Evolutionary conservation across 2,888 invertebrate genomes (phyloP).

Genomic region (Hoplodrina ambigua): DNA sequence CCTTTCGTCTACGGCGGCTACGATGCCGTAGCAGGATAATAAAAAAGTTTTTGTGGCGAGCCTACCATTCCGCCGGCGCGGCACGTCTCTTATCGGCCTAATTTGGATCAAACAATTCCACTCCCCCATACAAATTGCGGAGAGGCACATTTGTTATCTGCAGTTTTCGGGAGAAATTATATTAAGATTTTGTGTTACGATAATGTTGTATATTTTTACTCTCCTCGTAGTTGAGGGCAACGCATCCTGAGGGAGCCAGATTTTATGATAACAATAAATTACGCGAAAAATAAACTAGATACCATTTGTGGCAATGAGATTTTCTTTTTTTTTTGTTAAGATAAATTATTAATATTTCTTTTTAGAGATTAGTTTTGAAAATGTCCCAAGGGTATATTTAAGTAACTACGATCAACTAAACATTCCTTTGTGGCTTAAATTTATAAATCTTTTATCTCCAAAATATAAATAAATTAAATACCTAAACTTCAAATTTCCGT

Average conservation of each 20-base stretch:
- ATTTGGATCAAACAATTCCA: conserved; percentile 88
- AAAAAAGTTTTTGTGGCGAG: conserved; percentile 80
- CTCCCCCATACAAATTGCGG: conserved; percentile 84
- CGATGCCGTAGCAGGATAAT: conserved; percentile 73
- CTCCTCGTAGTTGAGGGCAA: conserved; percentile 72
- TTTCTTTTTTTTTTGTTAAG: conserved; percentile 68
- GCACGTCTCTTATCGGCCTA: conserved; percentile 86
- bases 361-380: conserved; percentile 23
- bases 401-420: conserved; percentile 17
- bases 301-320: conserved; percentile 76
- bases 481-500: neutral
- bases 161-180: conserved; percentile 87
- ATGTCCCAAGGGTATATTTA: conserved; percentile 30
- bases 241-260: conserved; percentile 76
- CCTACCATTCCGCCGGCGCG: conserved; percentile 74
- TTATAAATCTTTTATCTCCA: neutral
- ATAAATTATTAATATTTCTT: conserved; percentile 49
- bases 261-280: conserved; percentile 85
- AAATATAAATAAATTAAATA: conserved; percentile 1
- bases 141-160: conserved; percentile 86
- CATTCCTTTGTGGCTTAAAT: neutral
- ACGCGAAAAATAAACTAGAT: conserved; percentile 81
- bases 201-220: conserved; percentile 86
- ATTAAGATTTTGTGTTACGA: conserved; percentile 86
- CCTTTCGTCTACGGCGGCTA: conserved; percentile 57